Percentiles rank a stretch among this genome's conserved stretches.
These are phyloP conservation scores for Oryzias curvinotus DNA, from an alignment of 2,113 vertebrate species.

Conservation along the genomic window DNA sequence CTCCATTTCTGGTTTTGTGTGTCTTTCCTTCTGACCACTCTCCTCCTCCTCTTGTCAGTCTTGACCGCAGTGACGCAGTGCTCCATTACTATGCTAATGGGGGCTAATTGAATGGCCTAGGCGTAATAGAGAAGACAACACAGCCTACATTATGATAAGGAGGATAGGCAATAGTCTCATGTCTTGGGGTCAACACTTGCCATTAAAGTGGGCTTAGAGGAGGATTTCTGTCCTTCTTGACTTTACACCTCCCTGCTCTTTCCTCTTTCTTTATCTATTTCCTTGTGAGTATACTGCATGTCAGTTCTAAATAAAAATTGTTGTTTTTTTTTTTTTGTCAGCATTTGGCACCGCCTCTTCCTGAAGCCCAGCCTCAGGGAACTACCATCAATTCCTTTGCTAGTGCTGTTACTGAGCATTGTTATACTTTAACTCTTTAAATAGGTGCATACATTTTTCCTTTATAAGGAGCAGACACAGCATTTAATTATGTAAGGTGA, in stretches of 20 bases:
- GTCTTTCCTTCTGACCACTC: conserved; percentile 49
- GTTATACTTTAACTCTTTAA: no score
- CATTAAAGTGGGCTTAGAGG: conserved; percentile 71
- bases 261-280: conserved; percentile 7
- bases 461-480: no score
- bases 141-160: conserved; percentile 82
- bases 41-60: conserved; percentile 78
- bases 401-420: no score
- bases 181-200: conserved; percentile 69
- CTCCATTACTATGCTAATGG: conserved; percentile 84
- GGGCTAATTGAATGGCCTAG: conserved; percentile 82
- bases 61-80: conserved; percentile 71
- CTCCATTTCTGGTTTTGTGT: conserved; percentile 28
- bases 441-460: no score
- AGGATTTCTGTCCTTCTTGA: conserved; percentile 60
- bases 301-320: no score
- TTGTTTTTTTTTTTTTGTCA: neutral
- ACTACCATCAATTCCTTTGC: no score
- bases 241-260: neutral
- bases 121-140: conserved; percentile 81
- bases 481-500: no score
- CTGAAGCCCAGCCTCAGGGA: no score
- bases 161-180: conserved; percentile 69
- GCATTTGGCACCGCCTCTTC: no score
- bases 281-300: conserved; percentile 9